Conservation (phyloP, 2,113 vertebrate species). For the Xenus cinereus region DNA sequence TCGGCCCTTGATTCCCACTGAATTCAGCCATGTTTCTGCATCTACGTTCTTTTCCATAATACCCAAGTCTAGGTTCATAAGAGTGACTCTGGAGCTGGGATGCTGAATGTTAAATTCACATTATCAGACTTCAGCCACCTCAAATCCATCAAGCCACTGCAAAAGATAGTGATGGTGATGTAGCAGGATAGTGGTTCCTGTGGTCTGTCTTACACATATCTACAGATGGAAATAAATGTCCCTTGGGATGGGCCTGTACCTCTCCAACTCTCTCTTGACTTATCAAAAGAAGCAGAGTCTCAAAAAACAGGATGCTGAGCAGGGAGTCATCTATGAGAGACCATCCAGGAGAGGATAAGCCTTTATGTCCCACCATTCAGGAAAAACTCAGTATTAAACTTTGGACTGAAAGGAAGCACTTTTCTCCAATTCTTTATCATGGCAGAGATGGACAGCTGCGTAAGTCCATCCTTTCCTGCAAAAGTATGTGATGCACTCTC, state of each 20-base stretch:
- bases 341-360: background rate
- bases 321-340: background rate
- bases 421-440: background rate
- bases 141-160: background rate
- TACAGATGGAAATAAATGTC: background rate
- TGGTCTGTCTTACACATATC: background rate
- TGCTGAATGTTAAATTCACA: background rate
- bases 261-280: background rate
- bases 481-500: background rate
- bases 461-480: background rate
- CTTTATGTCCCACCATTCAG: background rate
- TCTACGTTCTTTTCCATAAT: background rate
- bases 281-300: background rate
- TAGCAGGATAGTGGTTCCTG: background rate
- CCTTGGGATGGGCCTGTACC: background rate
- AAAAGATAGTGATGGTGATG: background rate
- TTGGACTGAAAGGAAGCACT: background rate
- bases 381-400: background rate
- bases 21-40: background rate
- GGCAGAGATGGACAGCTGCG: background rate
- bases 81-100: background rate
- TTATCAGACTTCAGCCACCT: background rate
- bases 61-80: background rate
- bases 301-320: background rate
- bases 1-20: background rate